phyloP scores from a whole-genome alignment of 2,888 invertebrate species.

The Calliphora vomitoria region DNA sequence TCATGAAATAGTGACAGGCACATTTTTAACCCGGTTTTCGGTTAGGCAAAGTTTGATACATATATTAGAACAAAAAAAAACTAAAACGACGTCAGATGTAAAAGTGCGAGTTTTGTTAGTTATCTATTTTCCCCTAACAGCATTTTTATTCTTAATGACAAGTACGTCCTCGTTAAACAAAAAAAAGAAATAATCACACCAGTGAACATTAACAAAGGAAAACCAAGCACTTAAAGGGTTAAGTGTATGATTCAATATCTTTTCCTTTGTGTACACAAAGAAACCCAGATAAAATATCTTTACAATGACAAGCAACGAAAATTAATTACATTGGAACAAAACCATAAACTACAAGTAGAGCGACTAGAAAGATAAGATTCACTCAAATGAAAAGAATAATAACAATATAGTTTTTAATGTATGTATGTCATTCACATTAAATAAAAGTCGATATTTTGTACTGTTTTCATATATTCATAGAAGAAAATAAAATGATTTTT shows the following conservation, averaged over 20 bases:
- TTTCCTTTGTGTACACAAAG: conserved; percentile 31
- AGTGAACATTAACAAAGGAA: conserved; percentile 27
- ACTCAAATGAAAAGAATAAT: no score
- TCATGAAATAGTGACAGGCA: neutral
- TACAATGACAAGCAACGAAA: neutral
- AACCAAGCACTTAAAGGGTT: conserved; percentile 28
- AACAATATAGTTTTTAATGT: neutral
- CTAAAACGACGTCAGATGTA: neutral
- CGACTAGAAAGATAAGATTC: conserved; percentile 6
- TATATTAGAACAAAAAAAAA: neutral
- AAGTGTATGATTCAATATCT: conserved; percentile 42
- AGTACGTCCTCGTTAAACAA: conserved; percentile 12
- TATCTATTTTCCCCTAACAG: neutral
- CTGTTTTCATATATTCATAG: neutral
- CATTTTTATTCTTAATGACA: neutral
- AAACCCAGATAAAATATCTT: conserved; percentile 19
- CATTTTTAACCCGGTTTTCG: neutral
- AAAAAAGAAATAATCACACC: neutral
- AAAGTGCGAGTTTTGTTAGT: neutral
- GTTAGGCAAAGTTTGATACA: neutral
- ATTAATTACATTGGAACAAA: conserved; percentile 5
- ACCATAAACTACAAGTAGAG: conserved; percentile 4
- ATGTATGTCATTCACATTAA: neutral
- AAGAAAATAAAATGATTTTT: no score
- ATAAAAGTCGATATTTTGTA: neutral